Conservation (phyloP, 1,140 invertebrate species). For the Pseudachorutes palmiensis region DNA sequence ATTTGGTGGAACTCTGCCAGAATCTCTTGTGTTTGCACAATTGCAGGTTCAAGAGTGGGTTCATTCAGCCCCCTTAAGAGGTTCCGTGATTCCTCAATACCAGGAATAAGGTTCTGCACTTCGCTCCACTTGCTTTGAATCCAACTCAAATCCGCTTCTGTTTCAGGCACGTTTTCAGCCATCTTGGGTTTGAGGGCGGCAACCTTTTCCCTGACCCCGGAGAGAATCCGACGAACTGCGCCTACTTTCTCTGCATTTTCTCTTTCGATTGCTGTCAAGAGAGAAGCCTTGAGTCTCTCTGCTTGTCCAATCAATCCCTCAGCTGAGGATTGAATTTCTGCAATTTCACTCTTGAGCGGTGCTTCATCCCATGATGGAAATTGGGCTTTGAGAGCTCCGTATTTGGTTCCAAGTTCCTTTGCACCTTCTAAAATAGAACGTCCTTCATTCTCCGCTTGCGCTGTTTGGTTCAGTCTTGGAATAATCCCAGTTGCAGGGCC, state of each 20-base stretch:
- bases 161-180: no score
- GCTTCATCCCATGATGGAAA: slow-evolving; percentile 72
- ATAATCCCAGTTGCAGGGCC: slow-evolving; percentile 82
- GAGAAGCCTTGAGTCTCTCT: no score
- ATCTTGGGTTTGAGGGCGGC: no score
- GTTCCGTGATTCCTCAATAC: slow-evolving; percentile 20
- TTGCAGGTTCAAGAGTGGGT: not conserved
- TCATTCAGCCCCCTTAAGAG: no score
- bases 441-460: slow-evolving; percentile 65
- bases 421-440: slow-evolving; percentile 62
- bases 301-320: slow-evolving; percentile 70
- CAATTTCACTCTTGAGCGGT: slow-evolving; percentile 66
- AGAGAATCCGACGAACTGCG: slow-evolving; percentile 67
- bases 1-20: not conserved
- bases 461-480: no score
- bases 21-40: not conserved
- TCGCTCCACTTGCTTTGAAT: slow-evolving; percentile 64
- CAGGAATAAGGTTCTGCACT: slow-evolving; percentile 43
- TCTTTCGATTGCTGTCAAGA: slow-evolving; percentile 75
- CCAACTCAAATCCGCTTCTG: slow-evolving; percentile 71
- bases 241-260: slow-evolving; percentile 75
- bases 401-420: slow-evolving; percentile 53
- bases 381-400: slow-evolving; percentile 61
- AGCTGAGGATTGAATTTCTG: slow-evolving; percentile 65
- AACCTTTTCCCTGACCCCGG: no score